Base-by-base conservation (phyloP, 2,113 vertebrate genomes). In the Himantopus leucocephalus region DNA sequence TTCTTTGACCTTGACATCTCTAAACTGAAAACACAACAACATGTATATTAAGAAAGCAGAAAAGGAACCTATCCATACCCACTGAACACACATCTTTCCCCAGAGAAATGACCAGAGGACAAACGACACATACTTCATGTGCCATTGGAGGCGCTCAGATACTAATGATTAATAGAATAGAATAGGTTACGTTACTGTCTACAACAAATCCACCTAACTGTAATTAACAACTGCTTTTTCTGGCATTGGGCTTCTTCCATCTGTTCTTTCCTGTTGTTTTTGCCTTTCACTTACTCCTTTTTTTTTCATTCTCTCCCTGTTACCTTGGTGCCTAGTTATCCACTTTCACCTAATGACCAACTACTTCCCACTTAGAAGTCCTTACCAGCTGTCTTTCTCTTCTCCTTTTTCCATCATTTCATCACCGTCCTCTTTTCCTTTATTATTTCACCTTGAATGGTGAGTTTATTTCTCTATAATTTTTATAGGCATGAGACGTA, bases 1-100 rank as follows among this genome's bases (percentile, higher is more conserved):
- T 97, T 97, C 88, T 96, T 66, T 96, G 94, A 97, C 87, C 91
- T 95, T 96, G 96, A 90, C 89, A 67, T 91, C 92, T 91, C 74
- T 5, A 85, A 96, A 62, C 89, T 73, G 95, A 90, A 95, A 95
- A 58, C 87, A 88, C 64, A 91, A 80, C 73, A 94, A 96, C 96
- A 94, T 88, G 87, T 94, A 91, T 95, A 96, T 97, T 96, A 90
- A 96, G 89, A 77, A 87, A 95, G 84, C 91, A 94, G 92, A 92
- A 87, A 96, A 94, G 90, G 66, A 89, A 95, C 88, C 76, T 94
- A 47, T 91, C 90, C 41, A 6, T 76, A 93, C 43, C 45, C 70
- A 50, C 74, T 68, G 92, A 89, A 73, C 77, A 93, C 88, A 91
- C 53, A 72, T 93, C 85, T 94, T 88, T 85, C 63, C 71, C 72